Percentiles rank a stretch among this genome's conserved stretches.
phyloP scores from a whole-genome alignment of 2,797 vertebrate species.

The Leuciscus waleckii region DNA sequence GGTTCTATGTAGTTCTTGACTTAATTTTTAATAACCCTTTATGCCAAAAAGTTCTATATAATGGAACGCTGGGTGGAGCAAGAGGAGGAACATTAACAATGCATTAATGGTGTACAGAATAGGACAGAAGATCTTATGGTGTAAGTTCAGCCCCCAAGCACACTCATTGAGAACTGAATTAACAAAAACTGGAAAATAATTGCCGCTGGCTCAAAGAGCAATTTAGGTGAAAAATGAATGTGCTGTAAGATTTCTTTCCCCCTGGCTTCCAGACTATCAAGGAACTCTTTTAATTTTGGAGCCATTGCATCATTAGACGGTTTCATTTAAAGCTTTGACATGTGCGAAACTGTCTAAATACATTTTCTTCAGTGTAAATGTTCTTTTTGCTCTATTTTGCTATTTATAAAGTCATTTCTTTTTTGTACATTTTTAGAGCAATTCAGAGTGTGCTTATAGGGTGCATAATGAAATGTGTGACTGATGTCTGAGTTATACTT shows the following conservation, averaged over 20 bases:
- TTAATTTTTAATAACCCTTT: background rate
- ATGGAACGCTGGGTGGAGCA: background rate
- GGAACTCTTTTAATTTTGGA: background rate
- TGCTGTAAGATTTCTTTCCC: background rate
- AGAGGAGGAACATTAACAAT: constrained; percentile 1
- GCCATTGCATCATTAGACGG: background rate
- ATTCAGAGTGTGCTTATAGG: background rate
- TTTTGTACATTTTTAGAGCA: background rate
- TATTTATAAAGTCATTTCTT: background rate
- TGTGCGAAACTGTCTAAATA: constrained; percentile 1
- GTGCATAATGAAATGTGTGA: constrained; percentile 1
- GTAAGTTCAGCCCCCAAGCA: constrained; percentile 11
- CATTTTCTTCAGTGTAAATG: background rate
- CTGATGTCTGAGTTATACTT: background rate
- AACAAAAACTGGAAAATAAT: constrained; percentile 25
- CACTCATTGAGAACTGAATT: constrained; percentile 7
- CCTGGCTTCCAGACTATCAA: constrained; percentile 6
- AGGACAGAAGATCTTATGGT: constrained; percentile 18
- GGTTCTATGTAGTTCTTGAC: background rate
- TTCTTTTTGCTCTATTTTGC: background rate
- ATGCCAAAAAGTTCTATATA: background rate
- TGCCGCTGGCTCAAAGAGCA: background rate
- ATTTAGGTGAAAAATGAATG: constrained; percentile 12
- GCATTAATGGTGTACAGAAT: constrained; percentile 17
- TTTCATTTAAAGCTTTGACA: constrained; percentile 24